These are phyloP conservation scores for Tetramorium bicarinatum DNA, from an alignment of 2,888 invertebrate genomes.

Conservation along the genomic window DNA sequence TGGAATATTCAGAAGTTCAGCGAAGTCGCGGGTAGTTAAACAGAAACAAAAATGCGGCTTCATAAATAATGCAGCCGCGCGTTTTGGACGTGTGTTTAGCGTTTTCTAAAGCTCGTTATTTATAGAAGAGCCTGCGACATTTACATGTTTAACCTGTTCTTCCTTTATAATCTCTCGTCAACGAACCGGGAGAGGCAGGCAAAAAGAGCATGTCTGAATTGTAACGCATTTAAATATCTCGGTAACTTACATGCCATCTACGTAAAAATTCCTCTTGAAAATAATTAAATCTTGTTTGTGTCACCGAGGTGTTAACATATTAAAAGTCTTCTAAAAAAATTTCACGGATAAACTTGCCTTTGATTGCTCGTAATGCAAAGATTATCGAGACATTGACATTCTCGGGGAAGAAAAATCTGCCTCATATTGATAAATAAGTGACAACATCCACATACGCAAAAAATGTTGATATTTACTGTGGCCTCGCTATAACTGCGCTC, in stretches of 20 bases:
- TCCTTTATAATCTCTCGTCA: slow-evolving; percentile 37
- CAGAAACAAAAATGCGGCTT: slow-evolving; percentile 42
- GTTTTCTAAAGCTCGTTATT: slow-evolving; percentile 41
- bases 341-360: neutral
- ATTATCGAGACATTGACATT: neutral
- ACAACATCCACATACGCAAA: neutral
- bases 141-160: slow-evolving; percentile 35
- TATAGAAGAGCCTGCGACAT: slow-evolving; percentile 30
- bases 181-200: neutral
- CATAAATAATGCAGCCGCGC: slow-evolving; percentile 43
- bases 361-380: neutral
- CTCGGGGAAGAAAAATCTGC: neutral
- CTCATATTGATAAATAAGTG: slow-evolving; percentile 10
- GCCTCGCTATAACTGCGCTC: slow-evolving; percentile 32
- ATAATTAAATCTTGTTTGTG: neutral
- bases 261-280: neutral
- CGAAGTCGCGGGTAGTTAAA: slow-evolving; percentile 34
- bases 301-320: neutral
- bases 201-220: neutral
- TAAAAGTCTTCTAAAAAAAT: neutral
- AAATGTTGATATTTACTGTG: slow-evolving; percentile 23
- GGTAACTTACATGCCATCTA: neutral
- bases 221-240: slow-evolving; percentile 16
- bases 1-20: slow-evolving; percentile 32
- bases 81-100: slow-evolving; percentile 29